A percentile compares a stretch with the other conserved stretches of the same genome.
phyloP scores from a whole-genome alignment of 2,888 invertebrate species.

The Nomada goodeniana region DNA sequence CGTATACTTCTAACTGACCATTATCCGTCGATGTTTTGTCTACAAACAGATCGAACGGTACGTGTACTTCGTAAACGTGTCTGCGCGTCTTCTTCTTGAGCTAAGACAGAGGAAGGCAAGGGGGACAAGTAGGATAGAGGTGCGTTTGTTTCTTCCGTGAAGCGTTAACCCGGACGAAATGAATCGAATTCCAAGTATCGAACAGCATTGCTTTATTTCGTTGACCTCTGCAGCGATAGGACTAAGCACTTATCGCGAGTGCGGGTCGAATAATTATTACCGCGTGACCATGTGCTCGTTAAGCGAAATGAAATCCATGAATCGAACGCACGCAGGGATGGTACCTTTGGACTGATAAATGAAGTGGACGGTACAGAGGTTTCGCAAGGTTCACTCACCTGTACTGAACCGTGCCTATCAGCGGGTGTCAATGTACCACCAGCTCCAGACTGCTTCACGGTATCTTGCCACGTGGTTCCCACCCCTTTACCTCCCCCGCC shows the following conservation, averaged over 20 bases:
- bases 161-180: neutral
- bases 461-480: constrained; percentile 93
- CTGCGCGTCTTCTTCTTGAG: constrained; percentile 60
- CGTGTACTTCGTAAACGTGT: constrained; percentile 71
- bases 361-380: constrained; percentile 25
- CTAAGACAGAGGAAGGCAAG: constrained; percentile 36
- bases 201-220: neutral
- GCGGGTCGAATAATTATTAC: neutral
- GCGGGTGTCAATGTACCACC: constrained; percentile 96
- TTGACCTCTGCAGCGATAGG: no score
- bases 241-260: no score
- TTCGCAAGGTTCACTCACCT: constrained; percentile 87
- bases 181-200: neutral
- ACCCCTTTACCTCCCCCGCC: constrained; percentile 88
- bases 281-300: neutral
- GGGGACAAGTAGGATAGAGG: constrained; percentile 35
- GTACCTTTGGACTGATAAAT: constrained; percentile 1
- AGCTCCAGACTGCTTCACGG: constrained; percentile 91
- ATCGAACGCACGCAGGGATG: neutral
- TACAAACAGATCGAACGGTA: constrained; percentile 78
- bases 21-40: constrained; percentile 80
- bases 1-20: constrained; percentile 79
- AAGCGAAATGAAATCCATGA: neutral
- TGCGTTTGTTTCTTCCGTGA: neutral
- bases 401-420: constrained; percentile 98